Base-by-base conservation (phyloP, 1,140 invertebrate species). In the Coenobita brevimanus region DNA sequence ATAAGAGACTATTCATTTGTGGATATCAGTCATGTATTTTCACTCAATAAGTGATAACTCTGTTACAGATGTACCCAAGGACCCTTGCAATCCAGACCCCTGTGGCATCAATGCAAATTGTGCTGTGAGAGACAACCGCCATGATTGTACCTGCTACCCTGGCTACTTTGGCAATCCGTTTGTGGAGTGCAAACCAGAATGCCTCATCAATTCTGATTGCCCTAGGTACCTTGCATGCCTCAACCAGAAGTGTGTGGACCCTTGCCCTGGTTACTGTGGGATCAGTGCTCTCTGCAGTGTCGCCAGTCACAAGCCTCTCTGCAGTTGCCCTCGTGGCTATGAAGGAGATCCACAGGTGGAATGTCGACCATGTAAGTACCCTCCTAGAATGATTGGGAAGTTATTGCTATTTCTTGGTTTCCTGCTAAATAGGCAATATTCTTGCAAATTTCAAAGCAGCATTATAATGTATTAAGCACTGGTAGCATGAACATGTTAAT, bases 141-240 rank as follows among this genome's bases (percentile, higher is more conserved):
- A 87, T 3, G 95, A 95, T n/a, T 98, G 97, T 91, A 93, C 94
- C 15, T 98, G 97, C 92, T 94, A 96, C 17, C 92, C 94, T 4
- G 95, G 95, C 15, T 98, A 96, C 92, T 94, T 94, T 67, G 97
- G 97, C 91, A 97, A 97, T 92, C 95, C 97, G 36, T 95, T 96
- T 92, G 93, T 97, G 62, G 96, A 97, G 92, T 98, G 97, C 91
- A 92, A 94, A 87, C 95, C 95, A 10, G 95, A 96, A 92, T 96
- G 95, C 92, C 93, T 94, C 30, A 95, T 94, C 90, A 95, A 95
- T 91, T 93, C 94, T 0, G 97, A 97, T 92, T 97, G 97, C 92
- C 95, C 95, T 21, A 94, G 95, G 89, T 95, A 97, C 91, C 96
- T 96, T 92, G 95, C 96, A 54, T 97, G 97, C 91, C 69, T 90